A percentile compares a stretch with the other conserved stretches of the same genome.
These are phyloP conservation scores for Acronicta leporina DNA, from an alignment of 2,888 invertebrate genomes.

Conservation along the genomic window DNA sequence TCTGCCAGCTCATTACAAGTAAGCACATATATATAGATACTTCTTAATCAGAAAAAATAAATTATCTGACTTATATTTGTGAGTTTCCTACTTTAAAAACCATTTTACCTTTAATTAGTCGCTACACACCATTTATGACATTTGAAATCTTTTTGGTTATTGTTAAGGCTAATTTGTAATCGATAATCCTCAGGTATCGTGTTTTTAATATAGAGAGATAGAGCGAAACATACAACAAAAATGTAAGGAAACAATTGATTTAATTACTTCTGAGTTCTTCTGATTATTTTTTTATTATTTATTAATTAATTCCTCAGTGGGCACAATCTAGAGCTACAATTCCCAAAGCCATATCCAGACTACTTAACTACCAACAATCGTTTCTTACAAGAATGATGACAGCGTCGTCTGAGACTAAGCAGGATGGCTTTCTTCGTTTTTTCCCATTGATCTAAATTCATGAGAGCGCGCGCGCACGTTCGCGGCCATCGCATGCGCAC, in stretches of 20 bases:
- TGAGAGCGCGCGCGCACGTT: slow-evolving; percentile 73
- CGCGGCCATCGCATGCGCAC: slow-evolving; percentile 72
- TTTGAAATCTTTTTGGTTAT: slow-evolving; percentile 25
- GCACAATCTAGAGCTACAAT: slow-evolving; percentile 40
- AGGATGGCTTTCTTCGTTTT: slow-evolving; percentile 72
- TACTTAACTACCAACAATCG: slow-evolving; percentile 53
- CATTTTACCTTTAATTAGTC: not conserved
- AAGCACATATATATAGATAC: slow-evolving; percentile 11
- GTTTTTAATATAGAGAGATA: not conserved
- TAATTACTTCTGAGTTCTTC: slow-evolving; percentile 25
- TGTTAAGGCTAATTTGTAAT: slow-evolving; percentile 16
- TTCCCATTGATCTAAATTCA: slow-evolving; percentile 82
- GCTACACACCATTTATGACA: slow-evolving; percentile 8
- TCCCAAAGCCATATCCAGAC: slow-evolving; percentile 50
- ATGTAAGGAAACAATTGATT: slow-evolving; percentile 39
- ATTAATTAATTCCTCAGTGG: slow-evolving; percentile 19
- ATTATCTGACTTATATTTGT: slow-evolving; percentile 25
- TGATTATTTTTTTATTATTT: slow-evolving; percentile 27
- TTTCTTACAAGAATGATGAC: slow-evolving; percentile 59
- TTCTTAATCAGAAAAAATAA: slow-evolving; percentile 21
- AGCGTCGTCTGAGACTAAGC: slow-evolving; percentile 59
- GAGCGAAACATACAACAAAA: slow-evolving; percentile 19
- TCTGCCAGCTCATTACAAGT: slow-evolving; percentile 41
- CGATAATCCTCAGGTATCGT: slow-evolving; percentile 7
- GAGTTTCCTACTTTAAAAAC: slow-evolving; percentile 4